phyloP scores from a whole-genome alignment of 1,140 invertebrate species.

The Neocloeon triangulifer region DNA sequence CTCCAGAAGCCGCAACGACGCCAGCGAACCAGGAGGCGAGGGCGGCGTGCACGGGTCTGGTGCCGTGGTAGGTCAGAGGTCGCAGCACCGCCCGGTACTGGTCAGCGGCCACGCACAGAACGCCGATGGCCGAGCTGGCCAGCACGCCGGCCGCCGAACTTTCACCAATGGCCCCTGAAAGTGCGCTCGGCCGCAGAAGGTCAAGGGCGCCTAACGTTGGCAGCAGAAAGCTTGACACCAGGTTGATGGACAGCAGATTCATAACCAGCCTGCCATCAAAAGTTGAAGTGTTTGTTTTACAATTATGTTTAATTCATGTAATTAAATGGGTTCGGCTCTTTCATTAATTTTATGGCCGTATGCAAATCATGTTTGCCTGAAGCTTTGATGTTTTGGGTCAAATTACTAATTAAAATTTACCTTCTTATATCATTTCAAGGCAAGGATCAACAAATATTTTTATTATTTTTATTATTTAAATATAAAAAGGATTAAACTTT shows the following conservation, averaged over 20 bases:
- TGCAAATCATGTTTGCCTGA: too few species aligned
- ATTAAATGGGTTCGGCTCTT: too few species aligned
- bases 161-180: conserved; percentile 23
- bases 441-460: too few species aligned
- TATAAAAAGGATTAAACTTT: too few species aligned
- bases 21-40: conserved; percentile 31
- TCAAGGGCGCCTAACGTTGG: conserved; percentile 31
- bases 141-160: conserved; percentile 25
- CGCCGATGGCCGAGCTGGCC: conserved; percentile 35
- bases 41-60: too few species aligned
- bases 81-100: conserved; percentile 72
- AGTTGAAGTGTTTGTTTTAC: too few species aligned
- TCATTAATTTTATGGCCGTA: too few species aligned
- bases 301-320: too few species aligned
- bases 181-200: conserved; percentile 13
- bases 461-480: too few species aligned
- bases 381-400: too few species aligned
- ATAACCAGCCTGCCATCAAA: conserved; percentile 1
- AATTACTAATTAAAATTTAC: too few species aligned
- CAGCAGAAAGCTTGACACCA: conserved; percentile 32
- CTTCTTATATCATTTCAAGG: too few species aligned
- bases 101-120: conserved; percentile 62
- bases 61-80: conserved; percentile 63
- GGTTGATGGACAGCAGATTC: conserved; percentile 21
- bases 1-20: conserved; percentile 20